Percentiles rank a stretch among this genome's conserved stretches.
Conservation (phyloP, 2,888 invertebrate genomes). For the Orthonychiurus folsomi region DNA sequence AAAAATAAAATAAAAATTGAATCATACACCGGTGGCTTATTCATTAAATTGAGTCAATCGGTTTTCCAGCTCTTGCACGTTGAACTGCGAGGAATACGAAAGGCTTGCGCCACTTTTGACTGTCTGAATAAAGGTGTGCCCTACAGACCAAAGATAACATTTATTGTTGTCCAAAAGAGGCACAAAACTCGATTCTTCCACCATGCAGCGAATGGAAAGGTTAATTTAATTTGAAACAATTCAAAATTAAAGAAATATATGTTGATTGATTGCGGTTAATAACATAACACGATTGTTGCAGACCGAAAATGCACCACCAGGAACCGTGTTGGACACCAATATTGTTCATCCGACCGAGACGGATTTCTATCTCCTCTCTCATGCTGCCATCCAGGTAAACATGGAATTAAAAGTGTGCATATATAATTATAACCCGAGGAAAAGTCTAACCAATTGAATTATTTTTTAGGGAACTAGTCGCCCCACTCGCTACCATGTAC, state of each 20-base stretch:
- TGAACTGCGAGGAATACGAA: constrained; percentile 42
- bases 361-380: constrained; percentile 49
- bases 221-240: not conserved
- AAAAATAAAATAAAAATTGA: not conserved
- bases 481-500: constrained; percentile 58
- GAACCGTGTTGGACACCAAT: constrained; percentile 48
- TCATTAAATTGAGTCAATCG: not conserved
- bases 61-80: constrained; percentile 30
- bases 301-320: constrained; percentile 47
- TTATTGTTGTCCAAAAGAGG: constrained; percentile 54
- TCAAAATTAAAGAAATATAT: not conserved
- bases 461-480: constrained; percentile 44
- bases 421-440: not conserved
- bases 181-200: constrained; percentile 49
- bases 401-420: too few species aligned
- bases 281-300: not conserved
- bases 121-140: constrained; percentile 39
- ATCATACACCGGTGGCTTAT: not conserved
- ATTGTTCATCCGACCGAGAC: constrained; percentile 49
- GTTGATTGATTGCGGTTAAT: not conserved
- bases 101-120: constrained; percentile 51
- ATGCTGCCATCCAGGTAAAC: constrained; percentile 1
- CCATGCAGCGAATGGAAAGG: constrained; percentile 51
- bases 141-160: constrained; percentile 53
- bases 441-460: not conserved